Conservation (phyloP, 2,797 vertebrate genomes). For the Girardinus metallicus region DNA sequence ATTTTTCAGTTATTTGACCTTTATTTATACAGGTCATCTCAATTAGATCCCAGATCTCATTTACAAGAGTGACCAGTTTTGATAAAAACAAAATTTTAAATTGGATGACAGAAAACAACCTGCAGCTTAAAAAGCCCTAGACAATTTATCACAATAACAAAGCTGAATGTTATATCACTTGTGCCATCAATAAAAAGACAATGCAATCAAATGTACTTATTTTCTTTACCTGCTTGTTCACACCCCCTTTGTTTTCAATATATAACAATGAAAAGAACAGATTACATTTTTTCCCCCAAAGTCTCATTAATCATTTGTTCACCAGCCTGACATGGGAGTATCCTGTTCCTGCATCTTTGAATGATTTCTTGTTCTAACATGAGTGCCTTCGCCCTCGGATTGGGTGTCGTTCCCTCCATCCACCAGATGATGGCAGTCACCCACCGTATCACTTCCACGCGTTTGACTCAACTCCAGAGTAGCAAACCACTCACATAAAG, state of each 20-base stretch:
- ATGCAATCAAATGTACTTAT: not conserved
- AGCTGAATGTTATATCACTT: not conserved
- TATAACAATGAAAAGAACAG: not conserved
- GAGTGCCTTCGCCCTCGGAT: not conserved
- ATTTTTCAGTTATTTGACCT: too few species aligned
- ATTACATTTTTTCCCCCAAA: not conserved
- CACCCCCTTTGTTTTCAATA: not conserved
- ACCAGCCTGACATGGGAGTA: not conserved
- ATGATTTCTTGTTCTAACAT: not conserved
- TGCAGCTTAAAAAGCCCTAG: not conserved
- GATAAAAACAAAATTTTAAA: not conserved
- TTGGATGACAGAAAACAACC: not conserved
- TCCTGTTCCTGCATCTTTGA: not conserved
- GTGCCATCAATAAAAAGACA: not conserved
- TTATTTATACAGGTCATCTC: too few species aligned
- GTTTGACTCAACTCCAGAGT: not conserved
- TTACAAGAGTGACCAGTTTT: too few species aligned
- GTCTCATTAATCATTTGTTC: not conserved
- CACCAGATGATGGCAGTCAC: conserved; percentile 67
- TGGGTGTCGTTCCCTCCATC: conserved; percentile 8
- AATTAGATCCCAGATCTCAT: too few species aligned
- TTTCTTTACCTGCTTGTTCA: not conserved
- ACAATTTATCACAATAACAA: not conserved
- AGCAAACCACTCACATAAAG: not conserved
- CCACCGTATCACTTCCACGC: conserved; percentile 5